Conservation (phyloP, 2,113 vertebrate species). For the Apistogramma diplotaenia region DNA sequence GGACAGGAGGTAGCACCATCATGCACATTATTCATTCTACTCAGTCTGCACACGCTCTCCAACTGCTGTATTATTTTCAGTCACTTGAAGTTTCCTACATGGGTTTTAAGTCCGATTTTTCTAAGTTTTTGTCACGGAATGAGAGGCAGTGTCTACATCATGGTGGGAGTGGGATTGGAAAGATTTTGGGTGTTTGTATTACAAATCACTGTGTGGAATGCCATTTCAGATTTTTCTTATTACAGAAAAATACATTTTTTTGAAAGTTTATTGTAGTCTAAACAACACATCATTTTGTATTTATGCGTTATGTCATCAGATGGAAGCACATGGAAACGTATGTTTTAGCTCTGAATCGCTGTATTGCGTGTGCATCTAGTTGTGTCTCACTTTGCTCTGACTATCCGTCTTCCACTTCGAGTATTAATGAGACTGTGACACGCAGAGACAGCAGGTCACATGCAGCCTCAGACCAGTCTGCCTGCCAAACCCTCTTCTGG, state of each 20-base stretch:
- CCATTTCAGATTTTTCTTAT: conserved; percentile 39
- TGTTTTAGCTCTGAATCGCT: conserved; percentile 8
- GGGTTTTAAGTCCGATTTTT: not conserved
- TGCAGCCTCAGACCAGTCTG: conserved; percentile 17
- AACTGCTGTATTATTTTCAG: not conserved
- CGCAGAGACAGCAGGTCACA: conserved; percentile 30
- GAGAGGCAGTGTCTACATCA: not conserved
- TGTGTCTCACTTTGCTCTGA: conserved; percentile 3
- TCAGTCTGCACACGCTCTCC: not conserved
- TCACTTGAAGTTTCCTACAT: not conserved
- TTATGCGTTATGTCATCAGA: conserved; percentile 44
- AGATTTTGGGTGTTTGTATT: conserved; percentile 21
- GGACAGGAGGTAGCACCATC: conserved; percentile 83
- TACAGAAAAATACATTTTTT: conserved; percentile 29
- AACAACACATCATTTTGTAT: conserved; percentile 45
- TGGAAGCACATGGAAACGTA: conserved; percentile 33
- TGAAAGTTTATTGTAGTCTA: conserved; percentile 40
- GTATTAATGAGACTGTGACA: conserved; percentile 24
- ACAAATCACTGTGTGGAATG: conserved; percentile 23
- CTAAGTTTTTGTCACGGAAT: not conserved
- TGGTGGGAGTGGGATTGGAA: not conserved
- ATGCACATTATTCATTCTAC: not conserved
- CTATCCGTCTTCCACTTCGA: conserved; percentile 9
- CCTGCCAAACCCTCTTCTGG: conserved; percentile 28
- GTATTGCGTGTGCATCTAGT: conserved; percentile 3